Conservation (phyloP, 2,113 vertebrate genomes). For the Notothenia rossii region DNA sequence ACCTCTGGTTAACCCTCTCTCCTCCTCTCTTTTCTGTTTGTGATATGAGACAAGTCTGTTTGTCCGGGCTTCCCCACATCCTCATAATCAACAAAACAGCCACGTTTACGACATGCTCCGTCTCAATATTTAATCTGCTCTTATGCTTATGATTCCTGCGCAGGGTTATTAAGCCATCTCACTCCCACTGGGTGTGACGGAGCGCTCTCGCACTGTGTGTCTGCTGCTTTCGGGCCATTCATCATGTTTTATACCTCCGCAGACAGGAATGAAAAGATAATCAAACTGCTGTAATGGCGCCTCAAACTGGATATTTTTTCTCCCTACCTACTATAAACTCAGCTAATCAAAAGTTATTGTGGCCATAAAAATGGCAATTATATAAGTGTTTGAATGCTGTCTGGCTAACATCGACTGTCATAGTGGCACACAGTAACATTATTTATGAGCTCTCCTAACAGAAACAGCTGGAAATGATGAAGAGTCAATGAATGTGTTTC, state of each 20-base stretch:
- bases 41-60: background rate
- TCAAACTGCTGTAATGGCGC: slow-evolving; percentile 76
- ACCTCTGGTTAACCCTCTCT: too few species aligned
- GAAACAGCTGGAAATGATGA: slow-evolving; percentile 66
- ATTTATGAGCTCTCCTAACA: slow-evolving; percentile 63
- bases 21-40: too few species aligned
- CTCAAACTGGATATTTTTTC: slow-evolving; percentile 62
- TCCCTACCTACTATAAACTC: slow-evolving; percentile 74
- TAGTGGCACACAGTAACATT: slow-evolving; percentile 43
- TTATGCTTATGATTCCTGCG: slow-evolving; percentile 46
- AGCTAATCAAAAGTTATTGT: slow-evolving; percentile 84
- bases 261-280: slow-evolving; percentile 83
- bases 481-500: slow-evolving; percentile 34
- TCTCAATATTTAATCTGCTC: slow-evolving; percentile 57
- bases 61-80: slow-evolving; percentile 38
- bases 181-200: slow-evolving; percentile 48
- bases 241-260: slow-evolving; percentile 80
- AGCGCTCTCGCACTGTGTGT: slow-evolving; percentile 28
- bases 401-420: slow-evolving; percentile 58
- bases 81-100: slow-evolving; percentile 45
- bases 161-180: slow-evolving; percentile 63
- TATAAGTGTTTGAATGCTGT: slow-evolving; percentile 76
- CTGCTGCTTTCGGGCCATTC: slow-evolving; percentile 68
- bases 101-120: slow-evolving; percentile 34
- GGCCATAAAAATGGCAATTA: slow-evolving; percentile 83